Evolutionary conservation across 1,140 invertebrate species (phyloP).

Genomic region (Acromyrmex charruanus): DNA sequence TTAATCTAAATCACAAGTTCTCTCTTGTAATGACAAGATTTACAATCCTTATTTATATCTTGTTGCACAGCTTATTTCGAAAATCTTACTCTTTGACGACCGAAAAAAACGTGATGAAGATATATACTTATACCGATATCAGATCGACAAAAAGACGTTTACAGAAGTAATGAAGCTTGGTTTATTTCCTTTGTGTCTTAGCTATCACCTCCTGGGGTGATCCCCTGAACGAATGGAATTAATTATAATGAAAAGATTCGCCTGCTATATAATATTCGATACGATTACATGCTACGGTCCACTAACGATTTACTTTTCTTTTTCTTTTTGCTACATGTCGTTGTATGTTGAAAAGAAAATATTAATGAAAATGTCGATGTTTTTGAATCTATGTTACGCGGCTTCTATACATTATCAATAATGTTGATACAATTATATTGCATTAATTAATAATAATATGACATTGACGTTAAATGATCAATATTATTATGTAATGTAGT

Average conservation of each 20-base stretch:
- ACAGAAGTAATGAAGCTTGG: slow-evolving; percentile 68
- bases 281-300: neutral
- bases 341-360: slow-evolving; percentile 9
- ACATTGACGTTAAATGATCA: neutral
- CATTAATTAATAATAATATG: neutral
- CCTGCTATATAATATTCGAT: neutral
- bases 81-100: neutral
- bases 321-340: neutral
- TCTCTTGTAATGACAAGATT: neutral
- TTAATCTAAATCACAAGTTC: neutral
- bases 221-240: neutral
- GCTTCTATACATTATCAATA: neutral
- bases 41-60: neutral
- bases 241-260: slow-evolving; percentile 18
- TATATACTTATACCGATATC: neutral
- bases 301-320: neutral
- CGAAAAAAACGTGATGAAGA: neutral
- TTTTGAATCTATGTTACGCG: slow-evolving; percentile 46
- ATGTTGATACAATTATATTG: neutral
- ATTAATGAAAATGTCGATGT: slow-evolving; percentile 14
- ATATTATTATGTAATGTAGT: neutral
- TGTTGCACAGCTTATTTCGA: neutral
- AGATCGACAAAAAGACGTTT: slow-evolving; percentile 24
- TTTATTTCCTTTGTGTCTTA: neutral
- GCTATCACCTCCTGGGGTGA: neutral